These are phyloP conservation scores for Polypterus bichir DNA, from an alignment of 2,113 vertebrate species.

Conservation along the genomic window DNA sequence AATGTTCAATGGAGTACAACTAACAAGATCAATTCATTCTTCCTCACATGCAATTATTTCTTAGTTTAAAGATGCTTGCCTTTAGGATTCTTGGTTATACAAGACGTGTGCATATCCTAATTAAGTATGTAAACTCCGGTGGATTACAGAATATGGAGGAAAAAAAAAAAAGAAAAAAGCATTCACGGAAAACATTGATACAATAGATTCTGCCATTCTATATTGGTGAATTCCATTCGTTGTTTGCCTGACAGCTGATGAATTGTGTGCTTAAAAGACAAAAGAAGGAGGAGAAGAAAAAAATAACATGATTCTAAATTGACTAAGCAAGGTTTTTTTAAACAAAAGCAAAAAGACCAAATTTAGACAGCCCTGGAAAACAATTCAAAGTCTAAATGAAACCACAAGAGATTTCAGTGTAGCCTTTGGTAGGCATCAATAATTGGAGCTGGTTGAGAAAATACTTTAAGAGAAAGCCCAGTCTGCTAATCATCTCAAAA, in stretches of 20 bases:
- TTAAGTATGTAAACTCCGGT: conserved; percentile 14
- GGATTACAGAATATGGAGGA: conserved; percentile 15
- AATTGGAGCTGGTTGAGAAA: conserved; percentile 30
- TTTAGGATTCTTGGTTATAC: background rate
- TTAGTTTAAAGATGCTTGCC: conserved; percentile 19
- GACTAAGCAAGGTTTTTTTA: background rate
- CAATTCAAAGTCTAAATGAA: background rate
- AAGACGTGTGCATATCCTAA: conserved; percentile 9
- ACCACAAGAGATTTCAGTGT: conserved; percentile 39
- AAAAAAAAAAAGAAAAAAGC: conserved; percentile 17
- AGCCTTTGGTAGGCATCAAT: conserved; percentile 35
- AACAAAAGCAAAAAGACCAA: conserved; percentile 20
- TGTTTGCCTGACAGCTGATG: conserved; percentile 36
- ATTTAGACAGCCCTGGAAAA: conserved; percentile 2
- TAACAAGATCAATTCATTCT: conserved; percentile 24
- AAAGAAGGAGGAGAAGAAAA: background rate
- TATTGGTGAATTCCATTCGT: conserved; percentile 47
- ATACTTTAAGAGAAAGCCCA: conserved; percentile 22
- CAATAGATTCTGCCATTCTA: conserved; percentile 96
- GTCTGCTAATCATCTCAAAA: conserved; percentile 37
- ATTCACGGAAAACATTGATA: conserved; percentile 35
- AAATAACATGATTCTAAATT: background rate
- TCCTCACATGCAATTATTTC: conserved; percentile 39
- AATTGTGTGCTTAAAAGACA: conserved; percentile 38
- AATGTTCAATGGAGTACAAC: conserved; percentile 28